Evolutionary conservation across 2,888 invertebrate genomes (phyloP).

Genomic region (Leuctra nigra): DNA sequence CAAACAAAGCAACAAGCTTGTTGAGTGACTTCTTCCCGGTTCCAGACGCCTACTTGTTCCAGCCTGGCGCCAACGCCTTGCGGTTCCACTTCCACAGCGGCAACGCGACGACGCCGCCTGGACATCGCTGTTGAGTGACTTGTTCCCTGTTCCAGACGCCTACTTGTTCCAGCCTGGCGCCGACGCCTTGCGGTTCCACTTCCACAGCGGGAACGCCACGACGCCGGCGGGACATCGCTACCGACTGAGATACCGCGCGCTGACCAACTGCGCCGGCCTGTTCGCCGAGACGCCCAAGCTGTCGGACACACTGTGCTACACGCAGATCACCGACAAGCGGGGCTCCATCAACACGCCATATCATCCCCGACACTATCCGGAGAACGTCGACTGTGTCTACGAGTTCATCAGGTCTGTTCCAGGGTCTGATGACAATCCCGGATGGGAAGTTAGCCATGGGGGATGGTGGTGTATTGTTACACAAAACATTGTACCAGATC

Average conservation of each 20-base stretch:
- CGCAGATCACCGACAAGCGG: conserved; percentile 33
- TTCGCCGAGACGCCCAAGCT: conserved; percentile 31
- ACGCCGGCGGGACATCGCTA: conserved; percentile 29
- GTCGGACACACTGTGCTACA: conserved; percentile 33
- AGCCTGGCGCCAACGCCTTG: conserved; percentile 34
- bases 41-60: conserved; percentile 35
- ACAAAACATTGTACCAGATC: too few species aligned
- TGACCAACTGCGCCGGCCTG: conserved; percentile 31
- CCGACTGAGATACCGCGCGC: conserved; percentile 32
- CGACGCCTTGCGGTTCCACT: conserved; percentile 33
- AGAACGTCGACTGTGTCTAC: conserved; percentile 35
- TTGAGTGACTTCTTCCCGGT: too few species aligned
- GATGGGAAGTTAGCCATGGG: too few species aligned
- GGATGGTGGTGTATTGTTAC: too few species aligned
- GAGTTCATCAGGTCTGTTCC: conserved; percentile 34
- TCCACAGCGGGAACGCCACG: conserved; percentile 29
- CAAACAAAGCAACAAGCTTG: too few species aligned
- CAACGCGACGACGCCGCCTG: conserved; percentile 2
- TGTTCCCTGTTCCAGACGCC: conserved; percentile 32
- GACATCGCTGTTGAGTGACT: too few species aligned
- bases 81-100: conserved; percentile 33
- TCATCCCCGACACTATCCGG: conserved; percentile 34
- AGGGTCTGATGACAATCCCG: too few species aligned
- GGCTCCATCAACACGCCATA: conserved; percentile 36
- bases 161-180: conserved; percentile 36